phyloP scores from a whole-genome alignment of 2,888 invertebrate species.

The Archips xylosteana region DNA sequence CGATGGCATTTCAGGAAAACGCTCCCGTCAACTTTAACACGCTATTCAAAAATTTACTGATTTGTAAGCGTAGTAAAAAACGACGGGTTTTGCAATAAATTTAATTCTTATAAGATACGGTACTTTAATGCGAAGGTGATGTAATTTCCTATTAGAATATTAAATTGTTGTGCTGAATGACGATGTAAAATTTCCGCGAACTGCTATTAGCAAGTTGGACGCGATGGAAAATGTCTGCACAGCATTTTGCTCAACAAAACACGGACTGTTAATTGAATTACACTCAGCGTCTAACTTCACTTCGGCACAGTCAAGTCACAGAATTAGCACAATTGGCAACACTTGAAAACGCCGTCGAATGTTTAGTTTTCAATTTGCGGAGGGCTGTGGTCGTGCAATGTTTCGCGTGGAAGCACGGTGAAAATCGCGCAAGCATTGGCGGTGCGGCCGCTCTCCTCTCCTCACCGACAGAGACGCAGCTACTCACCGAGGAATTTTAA shows the following conservation, averaged over 20 bases:
- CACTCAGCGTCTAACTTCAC: slow-evolving; percentile 47
- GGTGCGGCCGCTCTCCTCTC: slow-evolving; percentile 75
- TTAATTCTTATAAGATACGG: not conserved
- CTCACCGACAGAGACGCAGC: slow-evolving; percentile 77
- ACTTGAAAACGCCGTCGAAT: slow-evolving; percentile 44
- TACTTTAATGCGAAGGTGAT: not conserved
- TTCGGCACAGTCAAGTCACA: slow-evolving; percentile 54
- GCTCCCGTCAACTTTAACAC: slow-evolving; percentile 46
- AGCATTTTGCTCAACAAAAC: slow-evolving; percentile 29
- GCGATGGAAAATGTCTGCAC: slow-evolving; percentile 44
- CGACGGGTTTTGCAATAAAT: not conserved
- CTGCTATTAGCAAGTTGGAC: slow-evolving; percentile 10
- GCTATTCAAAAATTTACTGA: slow-evolving; percentile 40
- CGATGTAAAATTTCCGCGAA: not conserved
- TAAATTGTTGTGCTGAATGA: not conserved
- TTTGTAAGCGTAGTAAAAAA: not conserved
- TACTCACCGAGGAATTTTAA: slow-evolving; percentile 83
- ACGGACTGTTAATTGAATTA: slow-evolving; percentile 53
- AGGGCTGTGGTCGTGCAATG: slow-evolving; percentile 58
- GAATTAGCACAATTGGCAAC: slow-evolving; percentile 60
- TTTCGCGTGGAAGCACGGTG: slow-evolving; percentile 82
- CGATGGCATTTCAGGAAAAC: slow-evolving; percentile 67
- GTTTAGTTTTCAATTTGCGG: slow-evolving; percentile 45
- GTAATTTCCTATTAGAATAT: not conserved
- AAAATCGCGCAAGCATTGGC: slow-evolving; percentile 83